Evolutionary conservation across 2,113 vertebrate species (phyloP).

Genomic region (Alouatta palliata): DNA sequence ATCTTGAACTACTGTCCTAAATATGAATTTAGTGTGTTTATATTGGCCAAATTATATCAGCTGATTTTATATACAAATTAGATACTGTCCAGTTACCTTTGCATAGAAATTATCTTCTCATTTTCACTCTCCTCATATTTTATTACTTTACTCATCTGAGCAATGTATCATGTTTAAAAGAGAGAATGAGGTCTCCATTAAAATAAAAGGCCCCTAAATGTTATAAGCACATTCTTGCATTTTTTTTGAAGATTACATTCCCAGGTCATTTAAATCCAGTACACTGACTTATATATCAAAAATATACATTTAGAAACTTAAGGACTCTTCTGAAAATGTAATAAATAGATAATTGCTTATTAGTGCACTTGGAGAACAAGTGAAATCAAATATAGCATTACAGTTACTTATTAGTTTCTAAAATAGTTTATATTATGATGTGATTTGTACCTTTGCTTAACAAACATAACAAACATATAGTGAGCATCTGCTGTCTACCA

Average conservation of each 20-base stretch:
- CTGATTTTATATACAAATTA: neutral
- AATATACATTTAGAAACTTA: neutral
- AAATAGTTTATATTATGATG: neutral
- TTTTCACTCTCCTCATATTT: slow-evolving; percentile 7
- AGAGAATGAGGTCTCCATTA: neutral
- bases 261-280: neutral
- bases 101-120: neutral
- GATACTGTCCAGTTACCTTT: neutral
- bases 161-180: neutral
- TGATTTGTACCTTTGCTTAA: neutral
- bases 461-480: neutral
- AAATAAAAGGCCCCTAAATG: neutral
- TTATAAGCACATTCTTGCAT: neutral
- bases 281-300: neutral
- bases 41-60: neutral
- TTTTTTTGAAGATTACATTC: neutral
- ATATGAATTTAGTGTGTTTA: neutral
- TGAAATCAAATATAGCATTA: neutral
- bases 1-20: neutral
- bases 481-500: neutral
- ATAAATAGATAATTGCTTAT: neutral
- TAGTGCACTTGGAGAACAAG: neutral
- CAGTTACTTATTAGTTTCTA: neutral
- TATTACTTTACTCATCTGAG: neutral
- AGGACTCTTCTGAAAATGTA: neutral